Conservation (phyloP, 1,140 invertebrate genomes). For the Drosophila pachea region DNA sequence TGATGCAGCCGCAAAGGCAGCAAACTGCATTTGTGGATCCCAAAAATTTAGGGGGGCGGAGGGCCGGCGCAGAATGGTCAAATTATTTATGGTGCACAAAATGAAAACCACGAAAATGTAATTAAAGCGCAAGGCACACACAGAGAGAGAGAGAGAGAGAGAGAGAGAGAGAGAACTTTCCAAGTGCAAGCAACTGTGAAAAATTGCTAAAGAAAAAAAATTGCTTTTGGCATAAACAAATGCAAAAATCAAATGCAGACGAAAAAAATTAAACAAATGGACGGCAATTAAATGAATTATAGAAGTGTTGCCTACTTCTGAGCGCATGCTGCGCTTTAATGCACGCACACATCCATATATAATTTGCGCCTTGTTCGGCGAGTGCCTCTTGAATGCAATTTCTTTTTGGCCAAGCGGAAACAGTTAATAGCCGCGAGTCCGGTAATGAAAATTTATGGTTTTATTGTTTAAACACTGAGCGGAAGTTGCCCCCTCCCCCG, state of each 20-base stretch:
- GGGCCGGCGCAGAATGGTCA: slow-evolving; percentile 26
- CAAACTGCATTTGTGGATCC: slow-evolving; percentile 10
- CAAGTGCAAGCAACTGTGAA: slow-evolving; percentile 16
- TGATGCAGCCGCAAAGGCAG: slow-evolving; percentile 33
- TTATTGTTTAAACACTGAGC: slow-evolving; percentile 69
- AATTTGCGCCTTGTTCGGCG: slow-evolving; percentile 48
- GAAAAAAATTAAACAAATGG: too few species aligned
- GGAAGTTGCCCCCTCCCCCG: neutral
- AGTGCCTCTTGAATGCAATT: slow-evolving; percentile 47
- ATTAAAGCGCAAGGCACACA: slow-evolving; percentile 60
- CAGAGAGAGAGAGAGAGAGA: slow-evolving; percentile 19
- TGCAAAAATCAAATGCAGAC: slow-evolving; percentile 61
- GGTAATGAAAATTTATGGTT: slow-evolving; percentile 77
- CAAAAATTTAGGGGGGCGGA: neutral
- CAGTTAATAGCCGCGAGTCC: slow-evolving; percentile 68
- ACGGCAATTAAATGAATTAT: slow-evolving; percentile 12
- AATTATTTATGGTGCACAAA: slow-evolving; percentile 70
- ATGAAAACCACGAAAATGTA: slow-evolving; percentile 73
- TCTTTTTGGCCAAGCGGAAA: slow-evolving; percentile 55
- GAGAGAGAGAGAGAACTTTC: slow-evolving; percentile 12
- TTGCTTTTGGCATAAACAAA: neutral
- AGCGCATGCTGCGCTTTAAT: slow-evolving; percentile 55
- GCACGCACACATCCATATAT: neutral
- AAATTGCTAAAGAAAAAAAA: slow-evolving; percentile 14
- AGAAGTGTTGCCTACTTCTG: slow-evolving; percentile 50